Percentiles rank a stretch among this genome's conserved stretches.
Conservation (phyloP, 2,113 vertebrate species). For the Hippopotamus amphibius region DNA sequence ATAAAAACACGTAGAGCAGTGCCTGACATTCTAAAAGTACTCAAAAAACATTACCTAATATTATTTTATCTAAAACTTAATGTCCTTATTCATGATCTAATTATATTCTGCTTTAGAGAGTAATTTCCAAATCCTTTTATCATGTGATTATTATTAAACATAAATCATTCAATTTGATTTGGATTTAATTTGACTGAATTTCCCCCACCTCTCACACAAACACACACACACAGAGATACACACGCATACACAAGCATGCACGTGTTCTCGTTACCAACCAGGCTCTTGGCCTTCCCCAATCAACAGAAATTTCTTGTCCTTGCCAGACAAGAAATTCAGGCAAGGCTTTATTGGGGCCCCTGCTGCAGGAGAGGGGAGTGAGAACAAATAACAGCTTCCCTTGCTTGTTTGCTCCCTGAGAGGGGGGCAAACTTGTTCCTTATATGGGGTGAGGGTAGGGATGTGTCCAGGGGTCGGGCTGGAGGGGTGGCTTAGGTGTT, state of each 20-base stretch:
- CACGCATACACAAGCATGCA: neutral
- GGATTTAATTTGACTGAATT: neutral
- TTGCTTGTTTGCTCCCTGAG: too few species aligned
- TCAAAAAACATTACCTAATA: neutral
- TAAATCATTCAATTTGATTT: neutral
- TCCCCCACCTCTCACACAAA: neutral
- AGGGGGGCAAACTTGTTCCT: too few species aligned
- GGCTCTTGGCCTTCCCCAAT: too few species aligned
- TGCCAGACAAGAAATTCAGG: too few species aligned
- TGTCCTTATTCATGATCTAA: neutral
- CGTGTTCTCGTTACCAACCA: too few species aligned
- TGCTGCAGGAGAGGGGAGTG: too few species aligned
- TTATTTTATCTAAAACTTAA: neutral
- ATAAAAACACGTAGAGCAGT: neutral
- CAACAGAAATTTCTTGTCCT: too few species aligned
- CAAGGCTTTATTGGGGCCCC: too few species aligned
- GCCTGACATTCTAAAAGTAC: neutral
- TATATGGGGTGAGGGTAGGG: too few species aligned
- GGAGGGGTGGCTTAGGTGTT: too few species aligned
- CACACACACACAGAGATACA: neutral
- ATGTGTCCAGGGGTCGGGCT: too few species aligned
- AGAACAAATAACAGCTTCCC: too few species aligned
- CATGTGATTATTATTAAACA: neutral
- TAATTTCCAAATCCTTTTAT: neutral
- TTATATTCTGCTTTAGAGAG: conserved; percentile 34